Evolutionary conservation across 2,797 vertebrate species (phyloP).

Genomic region (Myotis pilosus): DNA sequence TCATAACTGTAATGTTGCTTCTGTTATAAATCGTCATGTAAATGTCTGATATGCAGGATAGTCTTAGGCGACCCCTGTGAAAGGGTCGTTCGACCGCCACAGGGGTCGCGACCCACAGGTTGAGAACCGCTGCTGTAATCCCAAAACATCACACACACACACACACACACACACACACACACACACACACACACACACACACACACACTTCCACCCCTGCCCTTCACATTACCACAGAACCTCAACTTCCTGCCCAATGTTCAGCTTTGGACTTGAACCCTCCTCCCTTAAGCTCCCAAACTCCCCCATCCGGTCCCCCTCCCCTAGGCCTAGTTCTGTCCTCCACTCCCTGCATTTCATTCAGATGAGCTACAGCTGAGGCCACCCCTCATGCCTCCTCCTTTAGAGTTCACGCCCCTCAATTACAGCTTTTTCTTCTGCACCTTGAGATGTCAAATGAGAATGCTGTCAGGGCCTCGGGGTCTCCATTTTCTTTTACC

Average conservation of each 20-base stretch:
- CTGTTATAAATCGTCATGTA: too few species aligned
- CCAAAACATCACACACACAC: background rate
- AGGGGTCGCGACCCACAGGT: too few species aligned
- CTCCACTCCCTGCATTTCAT: background rate
- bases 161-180: too few species aligned
- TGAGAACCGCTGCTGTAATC: too few species aligned
- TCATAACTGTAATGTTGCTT: too few species aligned
- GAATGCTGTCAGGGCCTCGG: background rate
- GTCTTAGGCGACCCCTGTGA: too few species aligned
- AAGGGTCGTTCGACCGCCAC: too few species aligned
- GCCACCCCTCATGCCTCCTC: background rate
- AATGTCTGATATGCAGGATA: too few species aligned
- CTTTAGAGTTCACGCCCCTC: background rate
- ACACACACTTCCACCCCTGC: background rate
- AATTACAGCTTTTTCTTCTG: background rate
- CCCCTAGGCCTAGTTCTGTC: background rate
- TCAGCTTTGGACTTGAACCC: background rate
- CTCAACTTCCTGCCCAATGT: background rate
- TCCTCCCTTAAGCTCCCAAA: background rate
- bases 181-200: rapidly evolving
- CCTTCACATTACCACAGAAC: background rate
- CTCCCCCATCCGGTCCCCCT: background rate
- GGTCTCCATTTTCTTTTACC: background rate
- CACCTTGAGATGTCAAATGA: background rate
- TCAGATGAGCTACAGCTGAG: background rate